Percentiles rank a stretch among this genome's conserved stretches.
These are phyloP conservation scores for Halcyon leucocephala DNA, from an alignment of 2,797 vertebrate species.

Conservation along the genomic window DNA sequence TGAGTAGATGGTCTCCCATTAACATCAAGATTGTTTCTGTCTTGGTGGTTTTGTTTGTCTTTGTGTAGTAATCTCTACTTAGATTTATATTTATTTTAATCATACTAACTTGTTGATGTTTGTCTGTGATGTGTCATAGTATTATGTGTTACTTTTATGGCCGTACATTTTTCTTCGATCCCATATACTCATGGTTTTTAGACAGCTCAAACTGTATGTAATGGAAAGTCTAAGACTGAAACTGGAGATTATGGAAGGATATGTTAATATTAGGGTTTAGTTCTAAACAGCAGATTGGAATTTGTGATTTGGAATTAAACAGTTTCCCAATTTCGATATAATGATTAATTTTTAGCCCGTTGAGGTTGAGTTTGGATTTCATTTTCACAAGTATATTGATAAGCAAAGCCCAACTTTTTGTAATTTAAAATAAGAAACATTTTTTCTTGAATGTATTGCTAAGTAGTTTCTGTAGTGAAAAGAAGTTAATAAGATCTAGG, in stretches of 20 bases:
- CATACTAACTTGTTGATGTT: not conserved
- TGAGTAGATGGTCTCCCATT: conserved; percentile 61
- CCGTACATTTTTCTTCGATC: not conserved
- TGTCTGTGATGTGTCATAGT: not conserved
- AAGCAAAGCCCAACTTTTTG: not conserved
- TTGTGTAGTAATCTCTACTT: not conserved
- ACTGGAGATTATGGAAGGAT: not conserved
- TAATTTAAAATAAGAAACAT: not conserved
- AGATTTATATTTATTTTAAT: not conserved
- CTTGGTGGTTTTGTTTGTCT: not conserved
- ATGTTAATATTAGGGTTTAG: not conserved
- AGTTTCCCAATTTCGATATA: not conserved
- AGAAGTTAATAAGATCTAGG: not conserved
- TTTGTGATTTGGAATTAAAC: not conserved
- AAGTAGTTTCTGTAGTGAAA: not conserved
- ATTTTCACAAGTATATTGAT: not conserved
- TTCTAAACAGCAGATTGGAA: not conserved
- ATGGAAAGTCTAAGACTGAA: not conserved
- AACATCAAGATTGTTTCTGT: not conserved
- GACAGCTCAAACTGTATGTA: not conserved
- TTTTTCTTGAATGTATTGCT: not conserved
- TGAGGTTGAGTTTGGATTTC: not conserved
- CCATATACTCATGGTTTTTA: not conserved
- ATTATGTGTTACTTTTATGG: not conserved
- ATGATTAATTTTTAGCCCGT: not conserved